phyloP scores from a whole-genome alignment of 2,113 vertebrate species.

The Paracanthobrama guichenoti region DNA sequence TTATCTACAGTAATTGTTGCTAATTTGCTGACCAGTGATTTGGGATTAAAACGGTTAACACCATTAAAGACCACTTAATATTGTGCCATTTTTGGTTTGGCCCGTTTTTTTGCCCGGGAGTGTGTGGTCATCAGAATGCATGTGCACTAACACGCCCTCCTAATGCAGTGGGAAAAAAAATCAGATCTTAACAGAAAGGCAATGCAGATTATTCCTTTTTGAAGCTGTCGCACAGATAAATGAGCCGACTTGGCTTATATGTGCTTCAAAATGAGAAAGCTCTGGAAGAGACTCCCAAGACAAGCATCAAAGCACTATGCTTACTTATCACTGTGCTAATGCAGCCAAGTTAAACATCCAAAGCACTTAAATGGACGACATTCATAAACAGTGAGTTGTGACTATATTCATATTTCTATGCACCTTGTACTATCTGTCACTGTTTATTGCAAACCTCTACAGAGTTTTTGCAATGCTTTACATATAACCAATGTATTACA shows the following conservation, averaged over 20 bases:
- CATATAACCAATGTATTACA: not conserved
- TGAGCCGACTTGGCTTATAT: not conserved
- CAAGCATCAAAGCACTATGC: not conserved
- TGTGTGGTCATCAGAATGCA: not conserved
- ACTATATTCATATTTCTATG: not conserved
- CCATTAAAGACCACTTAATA: no score
- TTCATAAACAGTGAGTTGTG: not conserved
- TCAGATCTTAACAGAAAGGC: not conserved
- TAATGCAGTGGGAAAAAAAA: not conserved
- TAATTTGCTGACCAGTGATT: no score
- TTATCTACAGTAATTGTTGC: no score
- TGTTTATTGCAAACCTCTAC: not conserved
- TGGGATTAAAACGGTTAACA: no score
- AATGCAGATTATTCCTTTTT: conserved; percentile 18
- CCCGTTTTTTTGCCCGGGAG: no score
- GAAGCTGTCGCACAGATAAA: conserved; percentile 18
- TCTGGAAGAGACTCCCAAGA: conserved; percentile 19
- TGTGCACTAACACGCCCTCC: not conserved
- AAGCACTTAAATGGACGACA: conserved; percentile 4
- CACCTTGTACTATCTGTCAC: not conserved
- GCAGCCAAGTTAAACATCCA: conserved; percentile 32
- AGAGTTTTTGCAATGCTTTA: no score
- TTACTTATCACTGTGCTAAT: conserved; percentile 26
- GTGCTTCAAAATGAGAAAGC: conserved; percentile 19
- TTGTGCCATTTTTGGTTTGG: no score